phyloP scores from a whole-genome alignment of 2,888 invertebrate genomes.

The Pegoplata infirma region DNA sequence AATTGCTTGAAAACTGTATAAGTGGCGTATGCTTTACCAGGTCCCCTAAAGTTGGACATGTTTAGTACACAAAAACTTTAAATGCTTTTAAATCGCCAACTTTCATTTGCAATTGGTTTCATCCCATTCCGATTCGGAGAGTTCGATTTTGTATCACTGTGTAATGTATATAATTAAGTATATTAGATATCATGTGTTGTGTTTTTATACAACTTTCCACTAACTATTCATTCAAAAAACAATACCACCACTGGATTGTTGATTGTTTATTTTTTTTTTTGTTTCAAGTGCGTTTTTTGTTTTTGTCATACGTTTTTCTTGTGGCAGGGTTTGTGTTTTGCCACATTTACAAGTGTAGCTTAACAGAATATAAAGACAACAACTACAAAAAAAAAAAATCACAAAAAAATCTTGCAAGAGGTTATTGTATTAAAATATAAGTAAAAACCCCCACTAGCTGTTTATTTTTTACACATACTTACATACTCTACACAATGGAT shows the following conservation, averaged over 20 bases:
- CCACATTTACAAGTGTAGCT: constrained; percentile 35
- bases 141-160: too few relatives aligned
- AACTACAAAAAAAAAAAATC: too few relatives aligned
- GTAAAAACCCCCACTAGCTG: constrained; percentile 48
- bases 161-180: too few relatives aligned
- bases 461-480: constrained; percentile 32
- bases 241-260: too few relatives aligned
- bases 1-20: too few relatives aligned
- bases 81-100: too few relatives aligned
- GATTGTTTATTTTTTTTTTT: constrained; percentile 46
- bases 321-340: constrained; percentile 17
- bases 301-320: neutral
- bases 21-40: too few relatives aligned
- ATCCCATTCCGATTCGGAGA: too few relatives aligned
- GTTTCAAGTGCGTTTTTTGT: constrained; percentile 36
- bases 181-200: constrained; percentile 11
- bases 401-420: constrained; percentile 31
- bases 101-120: neutral
- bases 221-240: constrained; percentile 30
- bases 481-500: constrained; percentile 30
- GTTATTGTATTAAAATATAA: constrained; percentile 56
- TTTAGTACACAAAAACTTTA: too few relatives aligned
- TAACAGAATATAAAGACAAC: constrained; percentile 1
- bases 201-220: constrained; percentile 24
- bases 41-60: too few relatives aligned